Evolutionary conservation across 2,888 invertebrate species (phyloP), one percentile per base, ranked within the genome.

Genomic region (Therioaphis trifolii): DNA sequence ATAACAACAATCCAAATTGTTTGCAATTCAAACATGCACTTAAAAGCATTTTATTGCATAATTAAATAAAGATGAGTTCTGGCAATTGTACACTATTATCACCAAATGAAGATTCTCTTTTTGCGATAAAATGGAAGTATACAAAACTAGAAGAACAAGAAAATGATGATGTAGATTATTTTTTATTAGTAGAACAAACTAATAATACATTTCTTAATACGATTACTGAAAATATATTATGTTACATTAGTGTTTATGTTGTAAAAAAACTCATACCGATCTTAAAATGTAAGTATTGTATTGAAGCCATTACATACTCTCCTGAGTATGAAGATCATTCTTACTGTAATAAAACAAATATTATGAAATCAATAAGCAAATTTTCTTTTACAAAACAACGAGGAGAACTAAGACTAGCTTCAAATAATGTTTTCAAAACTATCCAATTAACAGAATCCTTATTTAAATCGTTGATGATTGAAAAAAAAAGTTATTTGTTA

Each of bases 1-100:
- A 14, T 15, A 69, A 69, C 21, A 43, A 69, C 21, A 69, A 69
- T 24, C 43, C 68, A 21, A 69, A 69, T 15, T 24, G 68, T 9
- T 11, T 43, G 21, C 43, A 43, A n/a, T 43, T 69, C 21, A 43
- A n/a, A 1, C 5, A 1, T 43, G 43, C 68, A 11, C 12, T 68
- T 2, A 68, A 43, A 21, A 68, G 21, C 43, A 68, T 24, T 21
- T 43, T 68, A 21, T 21, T 68, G 21, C 24, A 68, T 68, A 68
- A n/a, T 43, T 68, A 40, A 1, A 68, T 68, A 5, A 35, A 35
- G 18, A 29, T n/a, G 35, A 35, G 29, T 63, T 5, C 35, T 5
- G 35, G 35, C 3, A 35, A 35, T 35, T 35, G 35, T 35, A 5
- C 35, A 3, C 7, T 63, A 63, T 18, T 35, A 18, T 35, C 5